Percentiles rank a stretch among this genome's conserved stretches.
Conservation (phyloP, 1,140 invertebrate genomes). For the Bombus superbus region DNA sequence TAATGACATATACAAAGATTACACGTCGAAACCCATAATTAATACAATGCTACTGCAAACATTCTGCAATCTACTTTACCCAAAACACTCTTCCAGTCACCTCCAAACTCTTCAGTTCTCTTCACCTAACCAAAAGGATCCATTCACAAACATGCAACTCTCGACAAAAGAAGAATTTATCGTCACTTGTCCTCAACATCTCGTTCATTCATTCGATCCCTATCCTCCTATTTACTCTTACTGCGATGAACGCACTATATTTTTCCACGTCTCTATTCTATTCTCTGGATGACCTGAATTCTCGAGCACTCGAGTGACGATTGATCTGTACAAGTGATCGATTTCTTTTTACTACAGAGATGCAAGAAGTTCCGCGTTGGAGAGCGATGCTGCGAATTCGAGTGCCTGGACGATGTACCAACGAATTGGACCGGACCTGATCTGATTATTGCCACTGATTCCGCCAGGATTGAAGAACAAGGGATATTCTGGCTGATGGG, state of each 20-base stretch:
- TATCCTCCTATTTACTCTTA: neutral
- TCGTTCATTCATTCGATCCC: neutral
- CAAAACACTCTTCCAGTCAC: rapidly evolving
- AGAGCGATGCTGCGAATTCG: slow-evolving; percentile 90
- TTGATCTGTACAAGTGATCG: slow-evolving; percentile 11
- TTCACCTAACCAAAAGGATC: neutral
- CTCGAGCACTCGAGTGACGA: neutral
- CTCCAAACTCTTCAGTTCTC: neutral
- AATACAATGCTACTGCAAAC: neutral
- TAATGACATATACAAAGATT: neutral
- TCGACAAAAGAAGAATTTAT: neutral
- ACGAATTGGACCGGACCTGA: slow-evolving; percentile 73
- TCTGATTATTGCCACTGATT: slow-evolving; percentile 69
- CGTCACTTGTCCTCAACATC: neutral
- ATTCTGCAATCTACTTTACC: neutral
- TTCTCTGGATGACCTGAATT: slow-evolving; percentile 5
- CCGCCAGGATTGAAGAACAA: slow-evolving; percentile 41
- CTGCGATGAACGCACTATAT: neutral
- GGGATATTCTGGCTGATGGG: slow-evolving; percentile 5
- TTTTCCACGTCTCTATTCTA: neutral
- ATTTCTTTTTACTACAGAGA: slow-evolving; percentile 82
- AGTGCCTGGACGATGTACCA: slow-evolving; percentile 86
- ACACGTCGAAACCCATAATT: neutral
- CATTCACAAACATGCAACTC: neutral
- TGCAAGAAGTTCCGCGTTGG: slow-evolving; percentile 90